A percentile compares a stretch with the other conserved stretches of the same genome.
These are phyloP conservation scores for Cerastis leucographa DNA, from an alignment of 2,888 invertebrate genomes.

Conservation along the genomic window DNA sequence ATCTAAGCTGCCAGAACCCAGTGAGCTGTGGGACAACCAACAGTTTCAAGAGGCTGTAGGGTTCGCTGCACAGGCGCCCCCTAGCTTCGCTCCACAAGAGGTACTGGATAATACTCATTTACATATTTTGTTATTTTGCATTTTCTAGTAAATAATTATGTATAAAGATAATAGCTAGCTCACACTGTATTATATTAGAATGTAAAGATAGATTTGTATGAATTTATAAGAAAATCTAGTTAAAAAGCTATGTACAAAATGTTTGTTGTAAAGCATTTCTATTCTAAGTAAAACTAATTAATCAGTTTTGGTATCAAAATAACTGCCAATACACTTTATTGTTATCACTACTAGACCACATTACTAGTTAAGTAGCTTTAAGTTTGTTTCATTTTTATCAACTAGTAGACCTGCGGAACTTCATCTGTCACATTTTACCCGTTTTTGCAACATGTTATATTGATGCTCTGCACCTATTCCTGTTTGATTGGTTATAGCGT, in stretches of 20 bases:
- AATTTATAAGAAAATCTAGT: not conserved
- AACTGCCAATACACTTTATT: not conserved
- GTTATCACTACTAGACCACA: not conserved
- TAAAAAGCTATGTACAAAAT: not conserved
- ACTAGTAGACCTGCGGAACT: too few relatives aligned
- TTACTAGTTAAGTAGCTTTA: not conserved
- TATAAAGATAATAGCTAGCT: too few relatives aligned
- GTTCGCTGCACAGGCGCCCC: slow-evolving; percentile 69
- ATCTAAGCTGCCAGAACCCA: slow-evolving; percentile 85
- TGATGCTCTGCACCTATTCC: too few relatives aligned
- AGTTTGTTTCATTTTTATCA: not conserved
- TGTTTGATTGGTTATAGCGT: too few relatives aligned
- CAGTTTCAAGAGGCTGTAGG: slow-evolving; percentile 77
- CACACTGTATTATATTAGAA: not conserved
- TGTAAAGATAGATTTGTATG: not conserved
- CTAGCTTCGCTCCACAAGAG: slow-evolving; percentile 73
- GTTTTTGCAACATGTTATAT: too few relatives aligned
- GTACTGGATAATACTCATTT: slow-evolving; percentile 64
- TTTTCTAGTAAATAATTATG: not conserved
- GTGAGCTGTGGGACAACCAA: slow-evolving; percentile 85
- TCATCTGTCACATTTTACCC: too few relatives aligned
- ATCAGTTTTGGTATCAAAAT: not conserved
- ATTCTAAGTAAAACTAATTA: not conserved
- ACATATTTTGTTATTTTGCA: not conserved
- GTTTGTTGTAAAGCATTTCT: not conserved